These are phyloP conservation scores for Pungitius pungitius DNA, from an alignment of 2,113 vertebrate species.

Conservation along the genomic window DNA sequence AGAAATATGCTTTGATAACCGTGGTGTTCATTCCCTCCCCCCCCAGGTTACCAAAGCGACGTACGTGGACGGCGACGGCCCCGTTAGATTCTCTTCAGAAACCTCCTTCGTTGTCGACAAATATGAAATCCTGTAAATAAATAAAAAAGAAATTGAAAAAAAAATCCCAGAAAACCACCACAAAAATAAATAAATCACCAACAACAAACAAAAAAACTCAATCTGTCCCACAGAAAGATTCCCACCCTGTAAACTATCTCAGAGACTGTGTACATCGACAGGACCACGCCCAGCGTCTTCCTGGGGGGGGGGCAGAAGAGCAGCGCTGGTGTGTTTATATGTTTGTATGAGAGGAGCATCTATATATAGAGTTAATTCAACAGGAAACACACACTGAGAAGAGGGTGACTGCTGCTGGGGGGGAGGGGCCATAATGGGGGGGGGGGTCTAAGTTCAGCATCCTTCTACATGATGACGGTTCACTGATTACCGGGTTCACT, in stretches of 20 bases:
- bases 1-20: neutral
- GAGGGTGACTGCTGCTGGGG: constrained; percentile 66
- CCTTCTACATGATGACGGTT: neutral
- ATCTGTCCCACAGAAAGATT: constrained; percentile 70
- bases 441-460: no score
- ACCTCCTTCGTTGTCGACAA: constrained; percentile 96
- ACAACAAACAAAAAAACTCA: constrained; percentile 53
- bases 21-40: neutral
- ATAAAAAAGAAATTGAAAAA: constrained; percentile 48
- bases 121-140: constrained; percentile 94
- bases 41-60: constrained; percentile 94
- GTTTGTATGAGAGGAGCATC: constrained; percentile 79
- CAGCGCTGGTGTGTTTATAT: constrained; percentile 83
- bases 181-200: constrained; percentile 55
- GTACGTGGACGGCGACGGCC: constrained; percentile 89
- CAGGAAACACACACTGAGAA: constrained; percentile 49
- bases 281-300: constrained; percentile 52
- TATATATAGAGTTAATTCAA: constrained; percentile 76
- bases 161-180: constrained; percentile 20
- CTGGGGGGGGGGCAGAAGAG: constrained; percentile 52
- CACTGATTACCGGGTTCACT: neutral
- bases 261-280: constrained; percentile 70
- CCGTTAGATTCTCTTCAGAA: constrained; percentile 92
- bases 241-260: constrained; percentile 69
- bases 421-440: neutral